A percentile compares a stretch with the other conserved stretches of the same genome.
These are phyloP conservation scores for Pica pica DNA, from an alignment of 2,113 vertebrate species.

Conservation along the genomic window DNA sequence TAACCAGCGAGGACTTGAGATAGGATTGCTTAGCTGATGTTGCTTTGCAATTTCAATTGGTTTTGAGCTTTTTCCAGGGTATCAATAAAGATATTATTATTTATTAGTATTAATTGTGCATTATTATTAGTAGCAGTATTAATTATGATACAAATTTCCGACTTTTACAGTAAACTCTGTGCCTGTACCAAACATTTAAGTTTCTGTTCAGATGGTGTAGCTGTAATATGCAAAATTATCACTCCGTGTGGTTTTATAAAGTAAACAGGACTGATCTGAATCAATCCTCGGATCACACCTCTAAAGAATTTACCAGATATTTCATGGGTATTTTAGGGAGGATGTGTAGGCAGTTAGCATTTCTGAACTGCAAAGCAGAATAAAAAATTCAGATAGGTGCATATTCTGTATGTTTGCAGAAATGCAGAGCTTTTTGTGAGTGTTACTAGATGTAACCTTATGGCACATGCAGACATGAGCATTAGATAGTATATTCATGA, in stretches of 20 bases:
- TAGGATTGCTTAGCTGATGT: background rate
- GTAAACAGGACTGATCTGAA: background rate
- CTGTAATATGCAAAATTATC: background rate
- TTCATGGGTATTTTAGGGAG: background rate
- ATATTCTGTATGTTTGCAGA: background rate
- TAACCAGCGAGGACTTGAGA: background rate
- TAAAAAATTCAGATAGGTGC: background rate
- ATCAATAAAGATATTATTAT: background rate
- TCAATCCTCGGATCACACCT: background rate
- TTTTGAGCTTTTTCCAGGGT: background rate
- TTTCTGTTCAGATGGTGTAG: background rate
- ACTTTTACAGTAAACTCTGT: background rate
- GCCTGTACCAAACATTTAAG: background rate
- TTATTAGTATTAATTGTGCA: background rate
- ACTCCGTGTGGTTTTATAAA: background rate
- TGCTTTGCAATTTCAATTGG: background rate
- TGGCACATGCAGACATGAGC: background rate
- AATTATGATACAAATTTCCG: background rate
- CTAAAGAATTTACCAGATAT: background rate
- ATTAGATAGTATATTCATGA: background rate
- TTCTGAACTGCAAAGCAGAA: background rate
- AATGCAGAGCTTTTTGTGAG: background rate
- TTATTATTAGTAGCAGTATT: background rate
- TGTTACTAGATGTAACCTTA: background rate
- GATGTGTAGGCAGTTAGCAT: background rate